Conservation (phyloP, 2,797 vertebrate species). For the Enteromius viviparus region DNA sequence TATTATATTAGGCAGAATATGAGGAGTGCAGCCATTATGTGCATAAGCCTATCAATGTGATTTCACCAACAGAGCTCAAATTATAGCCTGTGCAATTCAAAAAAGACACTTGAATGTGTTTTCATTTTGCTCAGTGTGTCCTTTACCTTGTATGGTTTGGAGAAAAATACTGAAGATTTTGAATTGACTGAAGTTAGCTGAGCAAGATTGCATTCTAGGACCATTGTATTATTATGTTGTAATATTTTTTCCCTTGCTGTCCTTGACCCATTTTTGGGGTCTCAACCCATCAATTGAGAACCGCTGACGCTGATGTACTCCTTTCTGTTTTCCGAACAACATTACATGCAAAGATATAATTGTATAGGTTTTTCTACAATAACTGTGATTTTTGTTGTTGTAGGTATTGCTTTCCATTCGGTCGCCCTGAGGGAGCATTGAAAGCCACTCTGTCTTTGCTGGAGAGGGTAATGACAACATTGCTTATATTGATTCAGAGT, state of each 20-base stretch:
- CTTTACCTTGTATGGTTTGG: neutral
- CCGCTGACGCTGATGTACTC: neutral
- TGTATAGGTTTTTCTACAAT: slow-evolving; percentile 17
- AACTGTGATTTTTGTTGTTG: slow-evolving; percentile 28
- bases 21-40: slow-evolving; percentile 3
- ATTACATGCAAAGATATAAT: slow-evolving; percentile 20
- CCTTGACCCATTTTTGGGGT: neutral
- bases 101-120: neutral
- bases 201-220: neutral
- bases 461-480: slow-evolving; percentile 89
- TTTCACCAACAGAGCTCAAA: neutral
- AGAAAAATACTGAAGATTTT: neutral
- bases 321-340: slow-evolving; percentile 11
- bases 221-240: neutral
- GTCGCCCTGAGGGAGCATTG: slow-evolving; percentile 96
- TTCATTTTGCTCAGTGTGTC: neutral
- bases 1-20: slow-evolving; percentile 19
- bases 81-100: slow-evolving; percentile 14
- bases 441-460: slow-evolving; percentile 98
- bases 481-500: slow-evolving; percentile 41
- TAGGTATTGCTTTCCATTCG: slow-evolving; percentile 99
- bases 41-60: slow-evolving; percentile 5
- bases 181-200: neutral
- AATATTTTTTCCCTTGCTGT: neutral
- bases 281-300: neutral